Evolutionary conservation across 1,140 invertebrate genomes (phyloP).

Genomic region (Lordiphosa mommai): DNA sequence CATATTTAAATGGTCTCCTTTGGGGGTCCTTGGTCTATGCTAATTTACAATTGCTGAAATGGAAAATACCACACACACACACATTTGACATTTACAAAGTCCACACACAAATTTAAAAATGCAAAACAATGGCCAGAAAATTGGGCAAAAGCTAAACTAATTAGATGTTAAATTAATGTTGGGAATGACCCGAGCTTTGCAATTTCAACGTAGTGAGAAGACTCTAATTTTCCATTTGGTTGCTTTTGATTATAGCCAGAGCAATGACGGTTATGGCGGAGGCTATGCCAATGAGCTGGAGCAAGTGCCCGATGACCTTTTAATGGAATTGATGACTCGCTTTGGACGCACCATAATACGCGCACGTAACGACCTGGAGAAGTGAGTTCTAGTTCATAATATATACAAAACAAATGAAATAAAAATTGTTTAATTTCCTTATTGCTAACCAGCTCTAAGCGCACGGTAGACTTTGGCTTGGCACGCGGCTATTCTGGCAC

Average conservation of each 20-base stretch:
- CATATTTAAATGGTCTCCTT: neutral
- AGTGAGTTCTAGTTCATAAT: conserved; percentile 79
- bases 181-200: neutral
- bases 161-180: conserved; percentile 31
- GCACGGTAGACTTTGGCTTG: conserved; percentile 89
- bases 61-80: conserved; percentile 51
- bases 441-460: conserved; percentile 84
- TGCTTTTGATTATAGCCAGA: conserved; percentile 50
- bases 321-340: conserved; percentile 82
- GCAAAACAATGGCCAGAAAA: neutral
- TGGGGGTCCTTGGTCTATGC: conserved; percentile 1
- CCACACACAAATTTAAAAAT: neutral
- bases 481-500: conserved; percentile 92
- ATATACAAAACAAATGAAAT: neutral
- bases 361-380: conserved; percentile 82
- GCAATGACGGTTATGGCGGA: conserved; percentile 50
- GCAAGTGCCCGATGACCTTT: conserved; percentile 80
- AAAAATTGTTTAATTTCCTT: neutral
- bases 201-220: neutral
- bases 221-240: conserved; percentile 60
- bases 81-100: conserved; percentile 24
- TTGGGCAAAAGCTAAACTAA: conserved; percentile 15
- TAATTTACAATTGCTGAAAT: conserved; percentile 46
- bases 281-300: conserved; percentile 67
- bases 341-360: conserved; percentile 83